Conservation (phyloP, 2,888 invertebrate species). For the Drosophila monieri region DNA sequence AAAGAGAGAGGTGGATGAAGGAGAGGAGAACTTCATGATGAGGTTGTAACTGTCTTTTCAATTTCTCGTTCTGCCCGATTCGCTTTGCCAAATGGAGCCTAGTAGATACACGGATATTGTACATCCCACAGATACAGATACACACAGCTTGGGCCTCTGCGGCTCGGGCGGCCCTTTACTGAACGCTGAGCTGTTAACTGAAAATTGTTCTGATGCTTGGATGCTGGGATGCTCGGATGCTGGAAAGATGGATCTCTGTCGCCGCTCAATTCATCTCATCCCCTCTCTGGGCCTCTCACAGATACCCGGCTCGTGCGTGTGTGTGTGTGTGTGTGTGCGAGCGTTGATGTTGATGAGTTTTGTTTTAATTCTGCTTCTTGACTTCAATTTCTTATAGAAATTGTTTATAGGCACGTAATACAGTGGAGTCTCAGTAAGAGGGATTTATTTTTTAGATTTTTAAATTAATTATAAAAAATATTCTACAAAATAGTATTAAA, state of each 20-base stretch:
- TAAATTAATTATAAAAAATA: no score
- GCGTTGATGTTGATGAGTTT: slow-evolving; percentile 71
- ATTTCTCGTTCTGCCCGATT: slow-evolving; percentile 78
- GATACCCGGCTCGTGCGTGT: slow-evolving; percentile 48
- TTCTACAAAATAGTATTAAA: no score
- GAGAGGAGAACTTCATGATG: slow-evolving; percentile 62
- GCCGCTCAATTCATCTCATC: slow-evolving; percentile 44
- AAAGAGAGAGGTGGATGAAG: background rate
- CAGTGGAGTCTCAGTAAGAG: slow-evolving; percentile 9
- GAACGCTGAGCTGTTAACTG: slow-evolving; percentile 60
- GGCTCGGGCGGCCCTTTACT: slow-evolving; percentile 29
- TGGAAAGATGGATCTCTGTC: slow-evolving; percentile 66
- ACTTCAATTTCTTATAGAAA: slow-evolving; percentile 77
- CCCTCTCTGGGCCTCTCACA: slow-evolving; percentile 2
- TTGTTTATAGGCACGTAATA: slow-evolving; percentile 71
- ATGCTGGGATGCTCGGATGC: slow-evolving; percentile 45
- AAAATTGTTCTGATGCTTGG: slow-evolving; percentile 65
- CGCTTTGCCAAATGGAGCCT: slow-evolving; percentile 68
- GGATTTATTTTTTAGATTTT: no score
- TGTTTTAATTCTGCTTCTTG: slow-evolving; percentile 78
- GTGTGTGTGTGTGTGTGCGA: slow-evolving; percentile 39
- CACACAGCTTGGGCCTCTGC: slow-evolving; percentile 40
- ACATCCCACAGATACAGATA: slow-evolving; percentile 10
- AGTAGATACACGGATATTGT: slow-evolving; percentile 23
- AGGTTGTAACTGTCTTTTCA: slow-evolving; percentile 78